A percentile compares a stretch with the other conserved stretches of the same genome.
Conservation (phyloP, 2,888 invertebrate genomes). For the Operophtera brumata region DNA sequence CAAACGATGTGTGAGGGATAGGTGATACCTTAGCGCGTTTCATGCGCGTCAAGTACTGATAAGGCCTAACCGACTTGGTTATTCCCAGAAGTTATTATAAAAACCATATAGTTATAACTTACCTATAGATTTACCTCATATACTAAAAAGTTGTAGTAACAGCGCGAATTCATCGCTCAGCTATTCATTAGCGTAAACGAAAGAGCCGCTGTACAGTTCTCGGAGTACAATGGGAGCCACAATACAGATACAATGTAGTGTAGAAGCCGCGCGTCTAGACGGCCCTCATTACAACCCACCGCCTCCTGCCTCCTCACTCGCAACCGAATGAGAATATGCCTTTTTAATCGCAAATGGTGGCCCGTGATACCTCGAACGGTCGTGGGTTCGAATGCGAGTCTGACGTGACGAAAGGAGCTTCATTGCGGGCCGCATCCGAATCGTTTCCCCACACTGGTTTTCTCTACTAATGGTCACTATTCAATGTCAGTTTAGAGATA, state of each 20-base stretch:
- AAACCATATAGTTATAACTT: neutral
- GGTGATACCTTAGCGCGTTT: neutral
- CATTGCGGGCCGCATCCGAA: neutral
- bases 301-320: slow-evolving; percentile 40
- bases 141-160: neutral
- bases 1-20: no score
- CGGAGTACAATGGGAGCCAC: slow-evolving; percentile 44
- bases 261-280: slow-evolving; percentile 67
- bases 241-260: slow-evolving; percentile 63
- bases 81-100: slow-evolving; percentile 5
- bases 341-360: slow-evolving; percentile 45
- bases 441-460: neutral
- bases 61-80: neutral
- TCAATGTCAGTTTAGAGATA: neutral
- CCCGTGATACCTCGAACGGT: neutral
- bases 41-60: slow-evolving; percentile 4
- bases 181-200: slow-evolving; percentile 54
- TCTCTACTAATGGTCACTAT: neutral
- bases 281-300: slow-evolving; percentile 57
- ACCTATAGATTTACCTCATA: no score
- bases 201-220: slow-evolving; percentile 41
- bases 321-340: slow-evolving; percentile 60
- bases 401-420: no score
- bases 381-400: neutral
- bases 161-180: slow-evolving; percentile 39